These are phyloP conservation scores for Masticophis lateralis DNA, from an alignment of 2,797 vertebrate species.

Conservation along the genomic window DNA sequence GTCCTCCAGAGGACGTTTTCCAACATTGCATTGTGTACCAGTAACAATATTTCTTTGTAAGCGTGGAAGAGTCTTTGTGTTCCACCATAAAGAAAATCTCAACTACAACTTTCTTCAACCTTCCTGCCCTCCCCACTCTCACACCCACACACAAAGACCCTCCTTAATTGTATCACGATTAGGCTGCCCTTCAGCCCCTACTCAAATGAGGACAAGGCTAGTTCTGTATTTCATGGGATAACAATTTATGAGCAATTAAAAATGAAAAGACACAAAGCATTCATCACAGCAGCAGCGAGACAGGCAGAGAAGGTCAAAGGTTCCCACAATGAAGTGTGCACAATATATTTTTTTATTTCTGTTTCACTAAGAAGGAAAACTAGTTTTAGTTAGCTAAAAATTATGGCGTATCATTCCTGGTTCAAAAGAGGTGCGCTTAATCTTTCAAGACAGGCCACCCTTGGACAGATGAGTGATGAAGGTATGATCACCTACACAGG, in stretches of 20 bases:
- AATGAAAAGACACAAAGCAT: slow-evolving; percentile 87
- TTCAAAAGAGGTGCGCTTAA: slow-evolving; percentile 83
- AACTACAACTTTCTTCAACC: slow-evolving; percentile 70
- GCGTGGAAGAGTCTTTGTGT: slow-evolving; percentile 69
- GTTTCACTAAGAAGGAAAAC: slow-evolving; percentile 93
- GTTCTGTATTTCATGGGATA: slow-evolving; percentile 83
- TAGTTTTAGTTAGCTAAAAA: slow-evolving; percentile 94
- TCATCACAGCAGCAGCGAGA: slow-evolving; percentile 87
- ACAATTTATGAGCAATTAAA: slow-evolving; percentile 99
- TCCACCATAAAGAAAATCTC: slow-evolving; percentile 69
- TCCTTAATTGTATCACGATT: slow-evolving; percentile 83
- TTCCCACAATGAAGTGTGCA: slow-evolving; percentile 89
- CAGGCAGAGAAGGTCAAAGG: slow-evolving; percentile 87
- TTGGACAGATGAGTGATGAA: slow-evolving; percentile 79
- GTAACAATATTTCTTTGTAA: slow-evolving; percentile 64
- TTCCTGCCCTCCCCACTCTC: slow-evolving; percentile 71
- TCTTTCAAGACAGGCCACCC: slow-evolving; percentile 76
- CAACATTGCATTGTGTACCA: slow-evolving; percentile 35
- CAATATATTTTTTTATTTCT: slow-evolving; percentile 98
- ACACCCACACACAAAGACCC: slow-evolving; percentile 76
- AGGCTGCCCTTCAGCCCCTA: slow-evolving; percentile 78
- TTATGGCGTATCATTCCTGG: slow-evolving; percentile 82
- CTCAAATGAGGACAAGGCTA: slow-evolving; percentile 83
- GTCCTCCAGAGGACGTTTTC: slow-evolving; percentile 65
- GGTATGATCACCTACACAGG: slow-evolving; percentile 43